These are phyloP conservation scores for Sthenelais limicola DNA, from an alignment of 2,888 invertebrate genomes.

Conservation along the genomic window DNA sequence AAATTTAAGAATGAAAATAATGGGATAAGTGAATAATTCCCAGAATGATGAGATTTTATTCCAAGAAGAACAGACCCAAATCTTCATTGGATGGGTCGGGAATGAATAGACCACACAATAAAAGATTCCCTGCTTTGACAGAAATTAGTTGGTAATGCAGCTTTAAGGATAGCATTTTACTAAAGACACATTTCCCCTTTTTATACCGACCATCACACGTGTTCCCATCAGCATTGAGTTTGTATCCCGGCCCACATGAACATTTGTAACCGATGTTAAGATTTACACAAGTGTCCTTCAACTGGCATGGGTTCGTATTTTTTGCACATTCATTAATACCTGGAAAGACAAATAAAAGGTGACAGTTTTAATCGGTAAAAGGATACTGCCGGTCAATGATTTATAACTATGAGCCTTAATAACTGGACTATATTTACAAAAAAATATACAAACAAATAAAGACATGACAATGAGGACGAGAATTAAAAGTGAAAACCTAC, in stretches of 20 bases:
- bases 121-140: no score
- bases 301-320: not conserved
- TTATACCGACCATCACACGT: constrained; percentile 80
- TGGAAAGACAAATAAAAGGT: not conserved
- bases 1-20: not conserved
- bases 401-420: no score
- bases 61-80: no score
- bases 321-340: constrained; percentile 2
- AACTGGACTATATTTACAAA: no score
- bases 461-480: not conserved
- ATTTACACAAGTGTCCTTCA: not conserved
- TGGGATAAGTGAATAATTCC: not conserved
- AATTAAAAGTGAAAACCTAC: constrained; percentile 52
- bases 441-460: not conserved
- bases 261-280: constrained; percentile 83
- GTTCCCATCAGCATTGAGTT: constrained; percentile 82
- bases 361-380: not conserved
- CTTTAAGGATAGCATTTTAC: not conserved
- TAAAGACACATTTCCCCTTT: not conserved
- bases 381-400: no score
- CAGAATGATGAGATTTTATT: not conserved
- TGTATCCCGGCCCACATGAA: constrained; percentile 80
- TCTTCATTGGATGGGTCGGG: no score
- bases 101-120: not conserved
- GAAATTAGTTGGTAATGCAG: no score